phyloP scores from a whole-genome alignment of 2,888 invertebrate species.

The Patella caerulea region DNA sequence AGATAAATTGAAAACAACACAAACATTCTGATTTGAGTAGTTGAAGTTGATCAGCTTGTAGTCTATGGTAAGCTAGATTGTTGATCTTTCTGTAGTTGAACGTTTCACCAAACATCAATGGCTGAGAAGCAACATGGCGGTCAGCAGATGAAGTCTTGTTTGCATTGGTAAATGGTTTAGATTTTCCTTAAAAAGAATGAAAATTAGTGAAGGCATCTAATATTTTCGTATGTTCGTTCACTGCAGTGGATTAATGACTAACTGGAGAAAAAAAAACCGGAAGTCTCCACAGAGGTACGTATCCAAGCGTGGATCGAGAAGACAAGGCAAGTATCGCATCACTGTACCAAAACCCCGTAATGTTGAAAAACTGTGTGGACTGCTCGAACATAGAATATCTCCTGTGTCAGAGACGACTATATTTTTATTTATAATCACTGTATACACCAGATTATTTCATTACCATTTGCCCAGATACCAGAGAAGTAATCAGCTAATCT shows the following conservation, averaged over 20 bases:
- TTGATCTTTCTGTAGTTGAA: constrained; percentile 59
- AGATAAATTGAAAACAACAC: constrained; percentile 55
- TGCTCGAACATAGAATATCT: too few species aligned
- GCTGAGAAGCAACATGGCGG: constrained; percentile 55
- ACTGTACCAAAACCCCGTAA: too few species aligned
- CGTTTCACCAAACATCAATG: constrained; percentile 46
- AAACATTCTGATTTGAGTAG: constrained; percentile 52
- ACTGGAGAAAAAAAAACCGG: too few species aligned
- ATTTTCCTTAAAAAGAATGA: constrained; percentile 40
- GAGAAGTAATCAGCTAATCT: constrained; percentile 59
- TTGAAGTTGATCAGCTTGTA: constrained; percentile 40
- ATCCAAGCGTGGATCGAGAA: too few species aligned
- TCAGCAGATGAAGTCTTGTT: constrained; percentile 45
- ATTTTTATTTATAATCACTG: too few species aligned
- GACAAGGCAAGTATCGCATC: too few species aligned
- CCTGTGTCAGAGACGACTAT: too few species aligned
- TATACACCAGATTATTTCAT: not conserved
- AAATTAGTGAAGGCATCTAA: too few species aligned
- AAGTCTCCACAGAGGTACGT: too few species aligned
- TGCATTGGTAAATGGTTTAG: constrained; percentile 51
- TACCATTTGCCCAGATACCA: constrained; percentile 59
- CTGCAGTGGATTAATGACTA: too few species aligned
- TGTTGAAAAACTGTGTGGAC: too few species aligned
- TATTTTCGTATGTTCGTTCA: too few species aligned
- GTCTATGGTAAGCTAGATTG: constrained; percentile 59